Evolutionary conservation across 2,113 vertebrate species (phyloP), one percentile per base, ranked within the genome.

Genomic region (Prinia subflava): DNA sequence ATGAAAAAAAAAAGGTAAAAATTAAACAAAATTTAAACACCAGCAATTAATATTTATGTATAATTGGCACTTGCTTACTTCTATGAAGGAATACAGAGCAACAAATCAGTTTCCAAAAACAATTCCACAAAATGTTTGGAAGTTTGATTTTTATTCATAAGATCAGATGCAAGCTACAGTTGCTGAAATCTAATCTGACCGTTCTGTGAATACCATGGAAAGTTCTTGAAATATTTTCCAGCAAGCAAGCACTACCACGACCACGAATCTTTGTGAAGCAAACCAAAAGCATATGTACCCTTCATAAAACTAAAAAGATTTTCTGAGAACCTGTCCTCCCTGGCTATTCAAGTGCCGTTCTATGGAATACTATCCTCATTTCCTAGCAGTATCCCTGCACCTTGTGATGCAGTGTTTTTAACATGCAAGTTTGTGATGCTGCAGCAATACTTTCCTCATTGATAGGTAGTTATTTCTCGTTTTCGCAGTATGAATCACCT

Each of bases 341-440:
- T 27, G 37, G 31, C 85, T 94, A 18, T 17, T 64, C 63, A 76
- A 79, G 89, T 73, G 78, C 52, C 30, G 7, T 78, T 87, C 79
- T 15, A 10, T 10, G 28, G 35, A 74, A 91, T 53, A 37, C 94
- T 69, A 91, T 76, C 83, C 90, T 95, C 33, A 19, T 90, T 85
- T 92, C 92, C 93, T 93, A 31, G 33, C 94, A 89, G 57, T 52
- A 89, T 15, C 71, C 68, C 84, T n/a, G 14, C 39, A 76, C 60
- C 81, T 91, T 94, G 87, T 14, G 25, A 92, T 83, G 90, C 78
- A 94, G 80, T 12, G 41, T 70, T 96, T 95, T 46, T 69, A 93
- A 59, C 52, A 44, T 7, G 33, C 76, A 96, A 94, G 79, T 97
- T 95, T 96, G 83, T 79, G 92, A 97, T 94, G 92, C 96, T 95